These are phyloP conservation scores for Drosophila mettleri DNA, from an alignment of 2,888 invertebrate genomes.

Conservation along the genomic window DNA sequence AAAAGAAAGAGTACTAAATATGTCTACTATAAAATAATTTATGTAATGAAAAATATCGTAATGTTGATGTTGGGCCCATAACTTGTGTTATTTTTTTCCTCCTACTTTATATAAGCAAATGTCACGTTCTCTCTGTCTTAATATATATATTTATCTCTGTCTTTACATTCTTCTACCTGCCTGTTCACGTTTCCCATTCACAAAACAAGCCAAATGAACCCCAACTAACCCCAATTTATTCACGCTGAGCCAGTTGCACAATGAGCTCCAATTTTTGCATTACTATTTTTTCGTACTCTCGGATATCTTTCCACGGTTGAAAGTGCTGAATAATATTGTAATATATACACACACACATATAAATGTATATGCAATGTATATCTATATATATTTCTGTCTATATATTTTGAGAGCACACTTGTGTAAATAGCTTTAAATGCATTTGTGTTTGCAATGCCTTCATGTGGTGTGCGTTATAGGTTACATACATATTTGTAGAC, in stretches of 20 bases:
- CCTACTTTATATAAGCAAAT: conserved; percentile 47
- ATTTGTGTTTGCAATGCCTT: conserved; percentile 6
- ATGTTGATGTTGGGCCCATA: conserved; percentile 84
- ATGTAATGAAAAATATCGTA: conserved; percentile 85
- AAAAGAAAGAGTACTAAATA: conserved; percentile 65
- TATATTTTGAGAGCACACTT: background rate
- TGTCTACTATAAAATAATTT: conserved; percentile 84
- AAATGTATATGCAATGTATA: background rate
- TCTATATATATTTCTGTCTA: background rate
- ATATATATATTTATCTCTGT: conserved; percentile 20
- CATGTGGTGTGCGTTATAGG: conserved; percentile 5
- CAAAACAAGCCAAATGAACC: conserved; percentile 19
- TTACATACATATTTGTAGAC: background rate
- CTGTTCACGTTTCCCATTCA: conserved; percentile 22
- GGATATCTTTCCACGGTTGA: conserved; percentile 8
- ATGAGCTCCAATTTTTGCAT: conserved; percentile 31
- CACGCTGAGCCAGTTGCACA: conserved; percentile 57
- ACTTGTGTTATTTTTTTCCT: conserved; percentile 29
- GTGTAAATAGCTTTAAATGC: conserved; percentile 20
- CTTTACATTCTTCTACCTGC: conserved; percentile 36
- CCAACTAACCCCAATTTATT: conserved; percentile 23
- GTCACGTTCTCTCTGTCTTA: conserved; percentile 28
- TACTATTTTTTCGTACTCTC: conserved; percentile 15
- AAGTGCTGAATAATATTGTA: conserved; percentile 19
- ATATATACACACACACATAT: background rate